Conservation (phyloP, 2,797 vertebrate species). For the Cirrhinus molitorella region DNA sequence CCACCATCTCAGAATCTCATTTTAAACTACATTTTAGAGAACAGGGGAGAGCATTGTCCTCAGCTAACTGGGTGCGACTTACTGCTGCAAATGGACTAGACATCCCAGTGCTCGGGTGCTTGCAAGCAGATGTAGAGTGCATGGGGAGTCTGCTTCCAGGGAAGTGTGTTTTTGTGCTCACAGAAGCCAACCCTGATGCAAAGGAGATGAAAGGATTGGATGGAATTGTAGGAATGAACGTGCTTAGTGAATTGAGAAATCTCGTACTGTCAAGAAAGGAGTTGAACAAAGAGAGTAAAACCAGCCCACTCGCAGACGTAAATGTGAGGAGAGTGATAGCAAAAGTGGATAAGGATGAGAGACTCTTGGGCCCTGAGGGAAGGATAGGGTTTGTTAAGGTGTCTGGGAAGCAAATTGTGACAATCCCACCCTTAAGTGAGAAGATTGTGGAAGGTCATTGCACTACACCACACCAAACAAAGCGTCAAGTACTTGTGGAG, state of each 20-base stretch:
- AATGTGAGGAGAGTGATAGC: background rate
- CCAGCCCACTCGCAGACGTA: background rate
- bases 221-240: constrained; percentile 47
- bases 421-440: constrained; percentile 3
- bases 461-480: background rate
- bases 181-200: background rate
- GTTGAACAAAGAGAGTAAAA: background rate
- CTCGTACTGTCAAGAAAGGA: constrained; percentile 3
- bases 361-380: background rate
- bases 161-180: constrained; percentile 48
- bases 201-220: constrained; percentile 14
- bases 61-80: background rate
- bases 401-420: background rate
- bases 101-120: constrained; percentile 42
- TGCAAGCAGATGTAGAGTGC: constrained; percentile 48
- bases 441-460: constrained; percentile 25
- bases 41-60: background rate
- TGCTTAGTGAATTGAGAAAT: constrained; percentile 24
- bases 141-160: constrained; percentile 16
- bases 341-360: background rate
- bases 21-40: background rate
- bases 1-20: constrained; percentile 3
- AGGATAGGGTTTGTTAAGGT: constrained; percentile 20
- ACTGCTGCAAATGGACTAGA: constrained; percentile 32
- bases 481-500: constrained; percentile 31